phyloP scores from a whole-genome alignment of 2,797 vertebrate species.

The Syngnathus rostellatus region DNA sequence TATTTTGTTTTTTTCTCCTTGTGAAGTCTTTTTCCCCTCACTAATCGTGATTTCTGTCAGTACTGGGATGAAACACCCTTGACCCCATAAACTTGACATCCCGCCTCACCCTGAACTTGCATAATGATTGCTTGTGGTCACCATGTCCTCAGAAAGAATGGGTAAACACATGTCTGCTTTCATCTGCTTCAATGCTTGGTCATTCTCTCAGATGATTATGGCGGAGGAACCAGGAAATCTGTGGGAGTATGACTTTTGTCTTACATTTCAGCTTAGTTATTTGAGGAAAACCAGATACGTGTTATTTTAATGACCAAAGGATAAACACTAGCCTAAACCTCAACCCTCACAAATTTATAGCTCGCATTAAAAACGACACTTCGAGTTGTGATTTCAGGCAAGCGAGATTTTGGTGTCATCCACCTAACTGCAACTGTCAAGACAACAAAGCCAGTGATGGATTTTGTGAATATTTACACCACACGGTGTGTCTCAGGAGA shows the following conservation, averaged over 20 bases:
- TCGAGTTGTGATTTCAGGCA: not conserved
- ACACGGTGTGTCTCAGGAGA: not conserved
- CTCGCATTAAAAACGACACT: not conserved
- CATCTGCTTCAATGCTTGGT: conserved; percentile 34
- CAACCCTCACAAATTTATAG: not conserved
- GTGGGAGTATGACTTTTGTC: conserved; percentile 7
- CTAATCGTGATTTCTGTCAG: conserved; percentile 12
- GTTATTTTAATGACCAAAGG: conserved; percentile 1
- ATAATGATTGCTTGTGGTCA: conserved; percentile 27
- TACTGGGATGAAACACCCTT: conserved; percentile 26
- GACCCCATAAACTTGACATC: conserved; percentile 26
- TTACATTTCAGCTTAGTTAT: conserved; percentile 3
- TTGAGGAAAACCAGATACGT: conserved; percentile 5
- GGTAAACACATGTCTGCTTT: conserved; percentile 36
- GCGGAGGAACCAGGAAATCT: conserved; percentile 10
- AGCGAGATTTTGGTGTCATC: not conserved
- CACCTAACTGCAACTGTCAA: not conserved
- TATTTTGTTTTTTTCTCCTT: not conserved
- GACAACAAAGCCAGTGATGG: not conserved
- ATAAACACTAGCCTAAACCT: not conserved
- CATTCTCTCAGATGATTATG: conserved; percentile 29
- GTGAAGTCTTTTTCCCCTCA: conserved; percentile 12
- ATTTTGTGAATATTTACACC: not conserved
- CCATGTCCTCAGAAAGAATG: conserved; percentile 31
- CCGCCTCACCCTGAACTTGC: conserved; percentile 13